Evolutionary conservation across 2,888 invertebrate species (phyloP), one percentile per base, ranked within the genome.

Genomic region (Ptychoptera contaminata): DNA sequence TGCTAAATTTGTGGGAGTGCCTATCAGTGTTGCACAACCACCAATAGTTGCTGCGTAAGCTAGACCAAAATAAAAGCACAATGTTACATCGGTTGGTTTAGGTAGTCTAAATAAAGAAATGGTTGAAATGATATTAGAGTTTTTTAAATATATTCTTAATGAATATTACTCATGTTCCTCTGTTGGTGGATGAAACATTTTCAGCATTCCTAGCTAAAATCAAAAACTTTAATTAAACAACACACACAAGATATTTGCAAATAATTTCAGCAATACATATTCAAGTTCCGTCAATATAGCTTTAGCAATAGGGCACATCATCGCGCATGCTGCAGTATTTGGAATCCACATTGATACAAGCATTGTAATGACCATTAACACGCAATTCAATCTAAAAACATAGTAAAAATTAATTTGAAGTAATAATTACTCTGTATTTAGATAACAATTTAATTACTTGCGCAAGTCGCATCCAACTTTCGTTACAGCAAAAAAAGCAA

Each of bases 291-390:
- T 72, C 6, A 86, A 63, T 8, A 85, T 81, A n/a, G 84, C 84
- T 48, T 81, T 77, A 9, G 84, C 79, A 45, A 86, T 86, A 1
- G 86, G 85, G 46, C 84, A 76, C 86, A 87, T 86, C 82, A 87
- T 84, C 2, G 85, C 84, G 1, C 83, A 79, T 1, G 83, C 85
- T 1, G 88, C 87, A 0, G 87, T 87, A 58, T 90, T 88, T 4
- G 84, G 85, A 52, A 88, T 85, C 88, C 87, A 88, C 86, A 88
- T 87, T 0, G 86, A 87, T 49, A 88, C 75, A 55, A 87, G 82
- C 81, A 83, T 85, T 0, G 87, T 85, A 16, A 84, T 84, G 44
- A 78, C 70, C 54, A 85, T 82, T 44, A 87, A 68, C 1, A 86
- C 86, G 52, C 85, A 71, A 62, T 84, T 80, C 40, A 86, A 61